Conservation (phyloP, 2,888 invertebrate species). For the Pyrgus malvae region DNA sequence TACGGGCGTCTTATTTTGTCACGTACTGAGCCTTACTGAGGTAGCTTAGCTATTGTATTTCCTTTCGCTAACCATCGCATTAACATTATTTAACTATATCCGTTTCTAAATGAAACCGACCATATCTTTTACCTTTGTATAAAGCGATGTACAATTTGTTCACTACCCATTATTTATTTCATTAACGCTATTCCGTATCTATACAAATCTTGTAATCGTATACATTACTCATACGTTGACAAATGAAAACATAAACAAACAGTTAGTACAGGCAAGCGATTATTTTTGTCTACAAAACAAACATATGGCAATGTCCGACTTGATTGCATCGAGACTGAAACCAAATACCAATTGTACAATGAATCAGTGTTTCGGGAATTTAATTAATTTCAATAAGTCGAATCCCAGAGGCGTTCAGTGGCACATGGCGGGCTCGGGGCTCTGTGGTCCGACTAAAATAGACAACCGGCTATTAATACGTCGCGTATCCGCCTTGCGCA, state of each 20-base stretch:
- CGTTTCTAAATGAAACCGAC: too few relatives aligned
- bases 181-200: too few relatives aligned
- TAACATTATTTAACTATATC: neutral
- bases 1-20: neutral
- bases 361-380: constrained; percentile 61
- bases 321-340: constrained; percentile 9
- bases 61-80: neutral
- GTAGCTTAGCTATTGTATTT: neutral
- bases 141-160: too few relatives aligned
- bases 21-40: neutral
- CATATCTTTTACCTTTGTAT: too few relatives aligned
- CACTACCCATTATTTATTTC: too few relatives aligned
- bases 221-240: too few relatives aligned
- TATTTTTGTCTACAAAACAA: neutral
- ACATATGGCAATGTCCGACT: neutral
- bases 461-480: constrained; percentile 72
- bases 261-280: too few relatives aligned
- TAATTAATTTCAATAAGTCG: constrained; percentile 62
- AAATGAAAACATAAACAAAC: too few relatives aligned
- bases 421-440: constrained; percentile 74
- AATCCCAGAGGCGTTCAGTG: constrained; percentile 61
- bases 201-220: too few relatives aligned
- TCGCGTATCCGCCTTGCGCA: constrained; percentile 73
- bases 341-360: constrained; percentile 31
- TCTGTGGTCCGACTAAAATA: constrained; percentile 71